A percentile compares a stretch with the other conserved stretches of the same genome.
Conservation (phyloP, 2,888 invertebrate genomes). For the Cephus sareptanus region DNA sequence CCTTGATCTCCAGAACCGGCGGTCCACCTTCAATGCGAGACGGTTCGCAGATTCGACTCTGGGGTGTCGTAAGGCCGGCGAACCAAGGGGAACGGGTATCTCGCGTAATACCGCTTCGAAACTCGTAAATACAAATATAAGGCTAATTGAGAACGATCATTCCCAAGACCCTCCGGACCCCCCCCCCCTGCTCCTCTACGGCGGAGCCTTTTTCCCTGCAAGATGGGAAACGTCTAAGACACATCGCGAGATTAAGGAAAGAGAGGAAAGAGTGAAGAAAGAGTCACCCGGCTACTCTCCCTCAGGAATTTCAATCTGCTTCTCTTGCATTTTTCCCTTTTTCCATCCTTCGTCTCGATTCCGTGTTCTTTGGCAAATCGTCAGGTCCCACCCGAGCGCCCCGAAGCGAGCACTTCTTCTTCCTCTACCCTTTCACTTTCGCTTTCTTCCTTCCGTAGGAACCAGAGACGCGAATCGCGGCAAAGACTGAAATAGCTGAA, state of each 20-base stretch:
- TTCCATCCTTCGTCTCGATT: not conserved
- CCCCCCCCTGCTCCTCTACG: no score
- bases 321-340: not conserved
- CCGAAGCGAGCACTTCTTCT: no score
- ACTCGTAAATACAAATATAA: constrained; percentile 45
- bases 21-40: not conserved
- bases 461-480: not conserved
- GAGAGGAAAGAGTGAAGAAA: not conserved
- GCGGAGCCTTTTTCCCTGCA: not conserved
- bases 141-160: constrained; percentile 47
- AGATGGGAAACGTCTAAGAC: not conserved
- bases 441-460: not conserved
- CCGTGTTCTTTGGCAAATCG: not conserved
- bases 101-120: not conserved
- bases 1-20: not conserved
- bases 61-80: not conserved
- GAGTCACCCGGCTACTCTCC: not conserved
- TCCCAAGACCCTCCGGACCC: not conserved
- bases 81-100: not conserved
- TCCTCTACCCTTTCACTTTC: not conserved
- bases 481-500: not conserved
- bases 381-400: not conserved
- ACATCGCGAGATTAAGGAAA: not conserved
- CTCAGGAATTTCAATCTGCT: not conserved
- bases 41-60: not conserved